Evolutionary conservation across 1,140 invertebrate genomes (phyloP).

Genomic region (Pentalonia nigronervosa): DNA sequence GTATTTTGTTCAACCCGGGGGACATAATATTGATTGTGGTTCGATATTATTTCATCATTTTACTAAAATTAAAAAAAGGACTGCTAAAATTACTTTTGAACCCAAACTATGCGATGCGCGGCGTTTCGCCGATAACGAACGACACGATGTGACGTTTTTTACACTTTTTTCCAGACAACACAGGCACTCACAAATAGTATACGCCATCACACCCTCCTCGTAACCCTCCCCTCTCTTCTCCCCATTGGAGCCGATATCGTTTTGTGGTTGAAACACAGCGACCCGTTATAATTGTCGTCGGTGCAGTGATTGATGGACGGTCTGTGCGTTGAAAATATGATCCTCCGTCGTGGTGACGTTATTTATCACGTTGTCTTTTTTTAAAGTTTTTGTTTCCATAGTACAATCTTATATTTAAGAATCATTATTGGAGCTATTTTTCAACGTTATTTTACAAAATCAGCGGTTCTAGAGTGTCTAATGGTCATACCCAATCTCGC

Average conservation of each 20-base stretch:
- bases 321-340: background rate
- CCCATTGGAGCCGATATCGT: background rate
- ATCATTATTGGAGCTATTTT: background rate
- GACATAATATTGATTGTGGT: background rate
- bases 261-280: background rate
- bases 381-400: background rate
- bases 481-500: background rate
- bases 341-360: background rate
- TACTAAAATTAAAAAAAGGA: background rate
- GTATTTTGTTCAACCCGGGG: background rate
- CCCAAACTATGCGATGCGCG: background rate
- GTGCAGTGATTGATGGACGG: background rate
- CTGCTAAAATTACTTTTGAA: background rate
- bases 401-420: background rate
- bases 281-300: background rate
- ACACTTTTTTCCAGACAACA: background rate
- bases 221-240: too few relatives aligned
- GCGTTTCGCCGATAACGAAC: background rate
- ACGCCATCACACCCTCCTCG: background rate
- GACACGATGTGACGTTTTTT: background rate
- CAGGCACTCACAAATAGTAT: background rate
- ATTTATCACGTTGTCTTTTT: background rate
- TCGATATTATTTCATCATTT: conserved; percentile 17
- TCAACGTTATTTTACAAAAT: background rate
- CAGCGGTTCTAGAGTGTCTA: background rate